Conservation (phyloP, 2,888 invertebrate genomes). For the Agelastica alni region DNA sequence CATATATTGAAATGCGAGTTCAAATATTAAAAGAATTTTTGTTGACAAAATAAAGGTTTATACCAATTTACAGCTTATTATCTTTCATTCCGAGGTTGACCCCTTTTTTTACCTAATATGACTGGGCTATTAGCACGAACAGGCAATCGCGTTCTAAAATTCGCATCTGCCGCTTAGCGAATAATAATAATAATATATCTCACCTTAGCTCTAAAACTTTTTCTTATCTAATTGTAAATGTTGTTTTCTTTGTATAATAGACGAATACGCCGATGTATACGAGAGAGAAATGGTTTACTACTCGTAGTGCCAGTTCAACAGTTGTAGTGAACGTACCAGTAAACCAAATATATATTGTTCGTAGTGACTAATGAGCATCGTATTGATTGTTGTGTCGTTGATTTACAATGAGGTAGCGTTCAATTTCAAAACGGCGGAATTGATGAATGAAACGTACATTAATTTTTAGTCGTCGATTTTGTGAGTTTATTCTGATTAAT, state of each 20-base stretch:
- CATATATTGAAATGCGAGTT: too few species aligned
- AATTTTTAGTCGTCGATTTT: neutral
- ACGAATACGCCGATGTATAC: neutral
- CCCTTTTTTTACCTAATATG: too few species aligned
- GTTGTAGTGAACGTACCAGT: neutral
- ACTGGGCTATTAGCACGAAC: too few species aligned
- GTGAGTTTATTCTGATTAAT: neutral
- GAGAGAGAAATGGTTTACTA: neutral
- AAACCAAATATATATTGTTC: neutral
- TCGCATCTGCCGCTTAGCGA: neutral
- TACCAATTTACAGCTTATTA: too few species aligned
- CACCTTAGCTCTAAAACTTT: neutral
- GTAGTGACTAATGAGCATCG: neutral
- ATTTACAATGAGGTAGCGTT: neutral
- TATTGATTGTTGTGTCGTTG: neutral
- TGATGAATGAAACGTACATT: neutral
- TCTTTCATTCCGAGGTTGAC: too few species aligned
- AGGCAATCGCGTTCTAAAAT: neutral
- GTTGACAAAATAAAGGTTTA: too few species aligned
- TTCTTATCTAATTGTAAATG: neutral
- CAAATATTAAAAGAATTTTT: too few species aligned
- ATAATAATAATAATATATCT: neutral
- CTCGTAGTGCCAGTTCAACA: too few species aligned
- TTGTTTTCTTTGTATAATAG: conserved; percentile 2
- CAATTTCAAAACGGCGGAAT: neutral